phyloP scores from a whole-genome alignment of 2,113 vertebrate species.

The Puma concolor region DNA sequence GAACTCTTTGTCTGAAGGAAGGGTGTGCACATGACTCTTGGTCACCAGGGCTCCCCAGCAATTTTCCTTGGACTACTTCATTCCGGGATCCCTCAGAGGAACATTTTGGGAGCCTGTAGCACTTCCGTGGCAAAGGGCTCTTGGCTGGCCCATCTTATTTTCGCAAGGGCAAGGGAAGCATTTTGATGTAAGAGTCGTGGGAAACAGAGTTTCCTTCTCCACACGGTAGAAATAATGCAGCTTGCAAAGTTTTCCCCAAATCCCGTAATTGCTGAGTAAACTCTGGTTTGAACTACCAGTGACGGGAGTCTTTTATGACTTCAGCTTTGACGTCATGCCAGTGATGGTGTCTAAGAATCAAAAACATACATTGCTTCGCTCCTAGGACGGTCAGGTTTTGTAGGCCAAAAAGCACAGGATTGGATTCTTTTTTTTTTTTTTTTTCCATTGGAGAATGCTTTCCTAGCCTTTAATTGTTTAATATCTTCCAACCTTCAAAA shows the following conservation, averaged over 20 bases:
- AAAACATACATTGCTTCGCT: background rate
- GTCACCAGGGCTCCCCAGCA: background rate
- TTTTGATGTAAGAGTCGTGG: background rate
- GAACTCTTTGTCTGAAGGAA: constrained; percentile 48
- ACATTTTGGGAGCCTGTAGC: background rate
- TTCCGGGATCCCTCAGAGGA: background rate
- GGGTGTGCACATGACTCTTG: background rate
- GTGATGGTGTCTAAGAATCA: background rate
- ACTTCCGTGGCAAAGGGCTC: background rate
- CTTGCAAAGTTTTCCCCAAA: background rate
- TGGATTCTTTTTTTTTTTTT: background rate
- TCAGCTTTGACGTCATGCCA: background rate
- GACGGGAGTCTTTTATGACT: background rate
- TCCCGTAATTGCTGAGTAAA: background rate
- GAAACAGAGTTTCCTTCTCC: constrained; percentile 30
- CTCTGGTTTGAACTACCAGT: background rate
- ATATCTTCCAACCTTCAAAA: constrained; percentile 33
- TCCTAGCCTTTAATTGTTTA: background rate
- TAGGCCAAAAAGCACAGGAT: background rate
- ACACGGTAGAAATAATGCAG: background rate
- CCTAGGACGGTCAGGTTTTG: background rate
- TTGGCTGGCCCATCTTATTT: background rate
- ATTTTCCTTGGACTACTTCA: constrained; percentile 6
- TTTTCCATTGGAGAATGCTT: background rate
- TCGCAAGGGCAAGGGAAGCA: background rate